These are phyloP conservation scores for Pristiophorus japonicus DNA, from an alignment of 2,113 vertebrate species.

Conservation along the genomic window DNA sequence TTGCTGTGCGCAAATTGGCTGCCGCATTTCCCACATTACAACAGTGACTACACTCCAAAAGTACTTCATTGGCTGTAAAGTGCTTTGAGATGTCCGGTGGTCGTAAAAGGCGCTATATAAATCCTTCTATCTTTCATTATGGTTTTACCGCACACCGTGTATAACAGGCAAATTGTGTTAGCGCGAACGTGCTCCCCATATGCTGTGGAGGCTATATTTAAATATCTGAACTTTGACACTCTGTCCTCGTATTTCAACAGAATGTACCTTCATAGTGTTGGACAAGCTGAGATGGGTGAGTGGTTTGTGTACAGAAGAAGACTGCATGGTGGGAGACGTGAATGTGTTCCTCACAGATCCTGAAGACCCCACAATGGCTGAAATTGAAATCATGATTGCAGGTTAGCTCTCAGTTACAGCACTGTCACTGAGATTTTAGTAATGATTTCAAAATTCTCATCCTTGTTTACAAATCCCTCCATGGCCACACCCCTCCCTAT, in stretches of 20 bases:
- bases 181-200: not conserved
- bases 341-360: conserved; percentile 86
- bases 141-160: not conserved
- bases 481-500: too few relatives aligned
- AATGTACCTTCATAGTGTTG: conserved; percentile 93
- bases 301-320: conserved; percentile 55
- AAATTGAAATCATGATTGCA: conserved; percentile 96
- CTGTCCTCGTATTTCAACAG: conserved; percentile 51
- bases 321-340: conserved; percentile 89
- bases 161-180: not conserved
- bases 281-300: conserved; percentile 67
- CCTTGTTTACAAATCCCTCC: too few relatives aligned
- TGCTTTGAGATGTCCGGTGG: too few relatives aligned
- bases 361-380: conserved; percentile 67
- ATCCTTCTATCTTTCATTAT: too few relatives aligned
- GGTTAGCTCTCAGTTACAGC: conserved; percentile 52
- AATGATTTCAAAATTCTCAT: too few relatives aligned
- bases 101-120: too few relatives aligned
- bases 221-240: not conserved
- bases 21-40: too few relatives aligned
- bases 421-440: not conserved
- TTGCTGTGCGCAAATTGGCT: too few relatives aligned
- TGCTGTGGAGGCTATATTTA: not conserved
- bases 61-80: too few relatives aligned
- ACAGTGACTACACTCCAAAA: too few relatives aligned